Percentiles rank a stretch among this genome's conserved stretches.
phyloP scores from a whole-genome alignment of 2,113 vertebrate genomes.

The Centropus unirufus region DNA sequence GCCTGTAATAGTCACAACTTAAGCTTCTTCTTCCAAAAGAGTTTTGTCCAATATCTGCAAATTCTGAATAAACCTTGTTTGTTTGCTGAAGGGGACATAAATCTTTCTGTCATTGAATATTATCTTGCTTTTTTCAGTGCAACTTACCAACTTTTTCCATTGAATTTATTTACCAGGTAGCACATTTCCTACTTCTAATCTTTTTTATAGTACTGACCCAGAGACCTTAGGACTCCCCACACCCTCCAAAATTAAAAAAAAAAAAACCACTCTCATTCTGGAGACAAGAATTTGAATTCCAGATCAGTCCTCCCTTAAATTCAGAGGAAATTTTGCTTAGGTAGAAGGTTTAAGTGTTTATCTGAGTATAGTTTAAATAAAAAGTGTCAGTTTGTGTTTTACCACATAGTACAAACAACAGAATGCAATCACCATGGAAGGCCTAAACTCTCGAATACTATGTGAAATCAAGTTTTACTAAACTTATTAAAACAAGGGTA shows the following conservation, averaged over 20 bases:
- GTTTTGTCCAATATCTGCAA: neutral
- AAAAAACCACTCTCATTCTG: neutral
- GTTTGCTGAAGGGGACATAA: neutral
- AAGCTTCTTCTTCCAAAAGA: neutral
- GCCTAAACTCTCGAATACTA: too few relatives aligned
- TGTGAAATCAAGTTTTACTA: too few relatives aligned
- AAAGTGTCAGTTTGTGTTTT: neutral
- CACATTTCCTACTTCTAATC: neutral
- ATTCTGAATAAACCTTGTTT: neutral
- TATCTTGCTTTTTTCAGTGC: neutral
- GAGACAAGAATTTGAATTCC: neutral
- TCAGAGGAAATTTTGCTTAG: neutral
- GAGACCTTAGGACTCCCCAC: neutral
- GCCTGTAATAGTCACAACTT: neutral
- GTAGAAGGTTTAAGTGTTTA: neutral
- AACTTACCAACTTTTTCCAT: neutral
- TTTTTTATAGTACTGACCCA: neutral
- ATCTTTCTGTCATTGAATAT: neutral
- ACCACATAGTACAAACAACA: too few relatives aligned
- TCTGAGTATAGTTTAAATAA: neutral
- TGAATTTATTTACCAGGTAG: neutral
- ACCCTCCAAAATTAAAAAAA: too few relatives aligned
- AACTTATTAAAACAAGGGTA: too few relatives aligned
- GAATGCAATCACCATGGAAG: too few relatives aligned
- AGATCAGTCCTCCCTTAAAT: neutral